A percentile compares a stretch with the other conserved stretches of the same genome.
phyloP scores from a whole-genome alignment of 2,797 vertebrate genomes.

The Coccyzus lansbergi region DNA sequence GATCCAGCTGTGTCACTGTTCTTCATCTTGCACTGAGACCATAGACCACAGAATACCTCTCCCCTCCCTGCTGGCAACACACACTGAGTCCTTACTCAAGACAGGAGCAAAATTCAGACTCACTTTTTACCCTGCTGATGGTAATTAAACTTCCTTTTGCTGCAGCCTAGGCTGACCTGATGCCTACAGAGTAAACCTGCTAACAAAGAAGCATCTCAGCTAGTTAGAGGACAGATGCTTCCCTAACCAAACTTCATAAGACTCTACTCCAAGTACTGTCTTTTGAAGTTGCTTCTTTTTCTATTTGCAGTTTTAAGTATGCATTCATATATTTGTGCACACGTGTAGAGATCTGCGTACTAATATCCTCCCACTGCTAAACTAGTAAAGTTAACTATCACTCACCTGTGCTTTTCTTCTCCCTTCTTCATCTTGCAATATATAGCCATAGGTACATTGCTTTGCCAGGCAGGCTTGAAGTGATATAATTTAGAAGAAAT shows the following conservation, averaged over 20 bases:
- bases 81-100: background rate
- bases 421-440: background rate
- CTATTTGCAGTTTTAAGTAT: background rate
- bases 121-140: fast-evolving
- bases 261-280: background rate
- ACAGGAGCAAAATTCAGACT: background rate
- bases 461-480: background rate
- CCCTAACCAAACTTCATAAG: too few relatives aligned
- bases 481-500: background rate
- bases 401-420: background rate
- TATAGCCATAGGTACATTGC: too few relatives aligned
- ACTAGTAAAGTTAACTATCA: background rate
- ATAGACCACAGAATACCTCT: background rate
- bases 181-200: background rate
- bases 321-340: background rate
- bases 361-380: background rate
- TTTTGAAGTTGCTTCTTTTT: background rate
- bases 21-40: background rate
- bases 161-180: background rate
- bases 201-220: background rate
- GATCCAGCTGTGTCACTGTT: background rate
- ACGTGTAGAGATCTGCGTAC: background rate
- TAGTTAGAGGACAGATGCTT: background rate
- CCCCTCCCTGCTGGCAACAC: background rate
- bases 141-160: background rate